Evolutionary conservation across 2,888 invertebrate genomes (phyloP), one percentile per base, ranked within the genome.

Genomic region (Cinara cedri): DNA sequence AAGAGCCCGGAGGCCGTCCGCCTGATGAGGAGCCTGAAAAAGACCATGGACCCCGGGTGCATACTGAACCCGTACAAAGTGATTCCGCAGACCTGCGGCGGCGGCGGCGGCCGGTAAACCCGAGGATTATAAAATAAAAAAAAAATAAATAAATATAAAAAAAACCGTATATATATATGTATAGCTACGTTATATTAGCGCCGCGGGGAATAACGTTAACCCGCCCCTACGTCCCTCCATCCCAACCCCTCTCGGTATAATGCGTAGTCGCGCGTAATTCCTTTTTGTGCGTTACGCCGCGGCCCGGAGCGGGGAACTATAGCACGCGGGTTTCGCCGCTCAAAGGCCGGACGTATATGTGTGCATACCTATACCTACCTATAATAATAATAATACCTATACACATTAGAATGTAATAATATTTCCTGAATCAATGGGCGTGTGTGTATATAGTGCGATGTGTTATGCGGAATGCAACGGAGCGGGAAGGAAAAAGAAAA

Each of bases 11-110:
- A 90, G n/a, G 91, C 93, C 1, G 88, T 97, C 16, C 85, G 88
- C 4, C 87, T 95, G 66, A 97, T 98, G 96, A 89, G 88, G 63
- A 87, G 91, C 62, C 85, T 98, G 65, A 98, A 99, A 85, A 86
- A 86, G 16, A 84, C 94, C 44, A 90, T 98, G 88, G 98, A 99
- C 87, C 98, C 98, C 0, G 93, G 94, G 81, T 90, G 91, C 44
- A 98, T 98, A 84, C 89, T 99, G 1, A 98, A 98, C 87, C 98
- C 98, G 0, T 98, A 98, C 85, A 98, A 98, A 88, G 93, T 97
- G 19, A 83, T 91, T 42, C 87, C 88, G 13, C 34, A 6, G 34
- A 34, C 1, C 49, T 85, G 51, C 90, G 11, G 16, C 34, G 34
- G 16, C 16, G 13, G 4, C 34, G 4, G 49, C 26, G 26, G 62